A percentile compares a stretch with the other conserved stretches of the same genome.
Conservation (phyloP, 2,797 vertebrate genomes). For the Ataeniobius toweri region DNA sequence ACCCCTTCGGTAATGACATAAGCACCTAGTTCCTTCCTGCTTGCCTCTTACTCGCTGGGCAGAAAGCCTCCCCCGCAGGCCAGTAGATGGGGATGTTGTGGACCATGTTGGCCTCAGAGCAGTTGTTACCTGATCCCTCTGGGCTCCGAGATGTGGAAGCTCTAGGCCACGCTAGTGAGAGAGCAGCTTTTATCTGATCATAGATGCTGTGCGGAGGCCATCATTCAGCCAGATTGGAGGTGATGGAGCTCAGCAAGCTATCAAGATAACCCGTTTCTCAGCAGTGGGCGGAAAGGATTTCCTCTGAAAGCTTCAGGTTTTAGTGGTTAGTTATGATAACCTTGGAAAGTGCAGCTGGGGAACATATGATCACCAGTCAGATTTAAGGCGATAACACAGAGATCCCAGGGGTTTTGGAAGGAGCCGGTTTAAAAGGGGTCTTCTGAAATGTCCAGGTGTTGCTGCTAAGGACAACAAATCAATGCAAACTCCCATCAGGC, state of each 20-base stretch:
- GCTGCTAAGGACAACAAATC: conserved; percentile 37
- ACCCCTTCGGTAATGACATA: conserved; percentile 79
- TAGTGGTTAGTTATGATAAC: conserved; percentile 64
- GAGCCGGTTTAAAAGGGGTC: not conserved
- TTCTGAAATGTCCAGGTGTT: conserved; percentile 44
- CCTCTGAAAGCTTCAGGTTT: conserved; percentile 59
- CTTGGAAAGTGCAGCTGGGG: conserved; percentile 46
- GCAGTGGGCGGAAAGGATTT: conserved; percentile 53
- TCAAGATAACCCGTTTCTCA: conserved; percentile 61
- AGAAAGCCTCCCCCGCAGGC: conserved; percentile 59
- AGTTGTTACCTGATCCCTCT: conserved; percentile 54
- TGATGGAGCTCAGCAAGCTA: conserved; percentile 65
- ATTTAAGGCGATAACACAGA: conserved; percentile 59
- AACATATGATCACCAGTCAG: conserved; percentile 50
- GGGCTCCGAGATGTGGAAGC: conserved; percentile 36
- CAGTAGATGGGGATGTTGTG: conserved; percentile 45
- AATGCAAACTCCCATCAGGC: conserved; percentile 17
- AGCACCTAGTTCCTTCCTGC: conserved; percentile 79
- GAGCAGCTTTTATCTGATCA: conserved; percentile 63
- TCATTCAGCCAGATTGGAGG: conserved; percentile 62
- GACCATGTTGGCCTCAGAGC: conserved; percentile 42
- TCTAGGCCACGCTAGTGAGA: conserved; percentile 28
- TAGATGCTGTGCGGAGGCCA: conserved; percentile 36
- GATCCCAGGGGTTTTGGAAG: conserved; percentile 31
- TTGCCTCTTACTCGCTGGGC: conserved; percentile 52